Conservation (phyloP, 2,113 vertebrate genomes). For the Hemicordylus capensis region DNA sequence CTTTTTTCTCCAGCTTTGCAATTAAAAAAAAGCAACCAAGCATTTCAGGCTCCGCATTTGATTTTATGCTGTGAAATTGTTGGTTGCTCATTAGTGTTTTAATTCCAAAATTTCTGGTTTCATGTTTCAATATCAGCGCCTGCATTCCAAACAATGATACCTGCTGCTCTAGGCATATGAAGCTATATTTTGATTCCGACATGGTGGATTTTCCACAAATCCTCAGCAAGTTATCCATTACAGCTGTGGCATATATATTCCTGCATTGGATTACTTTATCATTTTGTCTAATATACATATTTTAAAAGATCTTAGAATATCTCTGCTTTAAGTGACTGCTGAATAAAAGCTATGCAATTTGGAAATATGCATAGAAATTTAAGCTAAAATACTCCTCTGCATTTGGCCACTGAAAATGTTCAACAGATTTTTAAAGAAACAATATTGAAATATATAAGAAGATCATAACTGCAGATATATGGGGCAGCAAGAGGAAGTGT, state of each 20-base stretch:
- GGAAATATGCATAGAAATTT: background rate
- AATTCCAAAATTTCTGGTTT: background rate
- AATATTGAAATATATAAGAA: conserved; percentile 42
- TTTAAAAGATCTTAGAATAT: background rate
- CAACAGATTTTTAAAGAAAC: conserved; percentile 6
- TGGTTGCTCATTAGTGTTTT: background rate
- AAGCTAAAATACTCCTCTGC: background rate
- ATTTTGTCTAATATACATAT: background rate
- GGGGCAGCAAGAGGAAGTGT: conserved; percentile 16
- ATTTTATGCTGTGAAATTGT: background rate
- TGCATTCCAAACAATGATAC: background rate
- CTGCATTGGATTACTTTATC: background rate
- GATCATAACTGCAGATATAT: conserved; percentile 1
- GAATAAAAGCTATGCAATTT: conserved; percentile 15
- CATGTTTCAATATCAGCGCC: background rate
- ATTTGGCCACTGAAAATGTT: conserved; percentile 21
- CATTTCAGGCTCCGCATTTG: background rate
- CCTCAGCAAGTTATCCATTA: background rate
- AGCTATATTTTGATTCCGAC: background rate
- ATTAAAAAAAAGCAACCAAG: background rate
- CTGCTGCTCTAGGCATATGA: background rate
- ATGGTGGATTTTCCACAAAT: background rate
- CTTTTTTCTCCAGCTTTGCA: background rate
- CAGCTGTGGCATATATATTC: background rate
- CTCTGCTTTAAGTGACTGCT: background rate